Percentiles rank a stretch among this genome's conserved stretches.
Evolutionary conservation across 2,113 vertebrate species (phyloP).

Genomic region (Glaucomys volans): DNA sequence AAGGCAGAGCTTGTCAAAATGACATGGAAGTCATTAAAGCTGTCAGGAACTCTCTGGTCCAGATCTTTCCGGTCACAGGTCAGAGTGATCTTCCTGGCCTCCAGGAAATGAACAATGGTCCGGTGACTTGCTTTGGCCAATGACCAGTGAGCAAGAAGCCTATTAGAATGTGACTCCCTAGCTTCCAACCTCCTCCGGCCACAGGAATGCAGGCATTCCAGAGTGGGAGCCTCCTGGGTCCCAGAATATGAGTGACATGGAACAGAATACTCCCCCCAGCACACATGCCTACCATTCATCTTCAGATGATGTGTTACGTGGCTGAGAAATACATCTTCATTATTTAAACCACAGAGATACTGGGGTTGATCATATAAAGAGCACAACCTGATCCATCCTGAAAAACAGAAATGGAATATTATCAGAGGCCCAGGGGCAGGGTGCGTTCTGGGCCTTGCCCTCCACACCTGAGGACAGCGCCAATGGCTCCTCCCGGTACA

Average conservation of each 20-base stretch:
- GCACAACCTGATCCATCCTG: not conserved
- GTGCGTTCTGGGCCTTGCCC: not conserved
- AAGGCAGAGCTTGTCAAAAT: not conserved
- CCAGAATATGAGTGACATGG: not conserved
- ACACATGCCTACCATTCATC: not conserved
- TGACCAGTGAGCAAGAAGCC: not conserved
- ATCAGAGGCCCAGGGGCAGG: not conserved
- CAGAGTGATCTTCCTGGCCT: not conserved
- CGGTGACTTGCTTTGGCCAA: not conserved
- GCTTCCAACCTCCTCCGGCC: not conserved
- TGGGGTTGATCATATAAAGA: not conserved
- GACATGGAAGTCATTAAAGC: not conserved
- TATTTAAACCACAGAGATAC: not conserved
- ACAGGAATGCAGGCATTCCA: not conserved
- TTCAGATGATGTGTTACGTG: not conserved
- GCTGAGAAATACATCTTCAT: not conserved
- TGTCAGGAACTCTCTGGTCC: not conserved
- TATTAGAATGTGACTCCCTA: not conserved
- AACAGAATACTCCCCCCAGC: not conserved
- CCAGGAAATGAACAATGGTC: not conserved
- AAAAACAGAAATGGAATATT: conserved; percentile 12
- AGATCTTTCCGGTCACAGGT: not conserved
- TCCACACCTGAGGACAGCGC: not conserved
- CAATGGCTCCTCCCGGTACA: not conserved
- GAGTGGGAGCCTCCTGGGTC: not conserved